phyloP scores from a whole-genome alignment of 2,113 vertebrate genomes.

The Pipa parva region DNA sequence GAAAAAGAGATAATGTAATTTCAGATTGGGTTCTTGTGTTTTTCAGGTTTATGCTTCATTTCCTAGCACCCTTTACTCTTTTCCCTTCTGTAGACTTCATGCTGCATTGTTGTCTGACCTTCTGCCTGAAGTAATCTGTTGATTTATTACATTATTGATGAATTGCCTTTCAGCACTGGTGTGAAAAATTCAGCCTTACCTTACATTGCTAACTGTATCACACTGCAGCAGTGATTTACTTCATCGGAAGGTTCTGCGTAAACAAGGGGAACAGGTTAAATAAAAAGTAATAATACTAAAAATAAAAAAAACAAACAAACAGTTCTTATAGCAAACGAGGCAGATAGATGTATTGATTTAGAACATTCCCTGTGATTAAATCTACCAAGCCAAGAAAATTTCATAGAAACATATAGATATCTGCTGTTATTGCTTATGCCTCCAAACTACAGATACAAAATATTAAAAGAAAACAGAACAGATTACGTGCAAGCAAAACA shows the following conservation, averaged over 20 bases:
- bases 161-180: neutral
- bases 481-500: too few relatives aligned
- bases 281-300: too few relatives aligned
- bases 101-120: slow-evolving; percentile 12
- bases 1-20: neutral
- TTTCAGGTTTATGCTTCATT: neutral
- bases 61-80: neutral
- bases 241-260: neutral
- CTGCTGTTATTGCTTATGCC: too few relatives aligned
- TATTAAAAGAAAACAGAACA: too few relatives aligned
- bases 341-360: too few relatives aligned
- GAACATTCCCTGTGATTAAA: too few relatives aligned
- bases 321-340: too few relatives aligned
- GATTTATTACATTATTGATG: slow-evolving; percentile 18
- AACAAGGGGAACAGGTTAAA: neutral
- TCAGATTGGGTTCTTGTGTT: neutral
- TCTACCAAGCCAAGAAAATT: too few relatives aligned
- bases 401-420: too few relatives aligned
- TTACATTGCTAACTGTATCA: neutral
- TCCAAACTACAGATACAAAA: too few relatives aligned
- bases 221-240: slow-evolving; percentile 1
- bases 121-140: slow-evolving; percentile 2
- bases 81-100: neutral
- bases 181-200: neutral
- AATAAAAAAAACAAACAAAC: too few relatives aligned